Evolutionary conservation across 2,888 invertebrate genomes (phyloP).

Genomic region (Serripes groenlandicus): DNA sequence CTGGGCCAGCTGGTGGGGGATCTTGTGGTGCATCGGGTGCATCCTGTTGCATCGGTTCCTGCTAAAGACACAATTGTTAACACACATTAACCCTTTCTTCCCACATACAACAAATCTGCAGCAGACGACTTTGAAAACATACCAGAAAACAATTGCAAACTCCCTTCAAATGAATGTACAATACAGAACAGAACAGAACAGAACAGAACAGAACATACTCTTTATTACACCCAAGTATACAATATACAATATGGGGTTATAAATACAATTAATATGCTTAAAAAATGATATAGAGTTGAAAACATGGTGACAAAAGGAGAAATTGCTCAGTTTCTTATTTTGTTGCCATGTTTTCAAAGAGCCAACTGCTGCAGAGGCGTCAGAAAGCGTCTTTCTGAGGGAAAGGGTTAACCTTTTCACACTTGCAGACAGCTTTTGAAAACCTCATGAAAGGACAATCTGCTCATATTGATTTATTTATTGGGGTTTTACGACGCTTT

Average conservation of each 20-base stretch:
- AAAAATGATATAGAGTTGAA: not conserved
- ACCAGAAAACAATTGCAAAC: not conserved
- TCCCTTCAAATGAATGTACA: not conserved
- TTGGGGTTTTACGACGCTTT: no score
- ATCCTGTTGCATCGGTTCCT: slow-evolving; percentile 75
- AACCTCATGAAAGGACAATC: no score
- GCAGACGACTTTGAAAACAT: no score
- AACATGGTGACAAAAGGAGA: not conserved
- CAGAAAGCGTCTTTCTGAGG: not conserved
- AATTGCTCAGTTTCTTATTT: not conserved
- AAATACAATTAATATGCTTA: no score
- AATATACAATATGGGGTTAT: no score
- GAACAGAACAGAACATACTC: not conserved
- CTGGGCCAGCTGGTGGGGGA: slow-evolving; percentile 66
- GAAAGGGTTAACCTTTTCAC: not conserved
- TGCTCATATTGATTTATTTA: no score
- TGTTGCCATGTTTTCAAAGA: not conserved
- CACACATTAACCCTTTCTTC: not conserved
- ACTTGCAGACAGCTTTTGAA: no score
- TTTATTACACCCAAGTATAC: no score
- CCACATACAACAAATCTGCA: no score
- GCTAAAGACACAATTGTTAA: not conserved
- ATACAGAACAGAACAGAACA: not conserved
- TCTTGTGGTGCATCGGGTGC: slow-evolving; percentile 64
- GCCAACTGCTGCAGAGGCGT: not conserved